Evolutionary conservation across 2,797 vertebrate genomes (phyloP).

Genomic region (Anguilla pacifica): DNA sequence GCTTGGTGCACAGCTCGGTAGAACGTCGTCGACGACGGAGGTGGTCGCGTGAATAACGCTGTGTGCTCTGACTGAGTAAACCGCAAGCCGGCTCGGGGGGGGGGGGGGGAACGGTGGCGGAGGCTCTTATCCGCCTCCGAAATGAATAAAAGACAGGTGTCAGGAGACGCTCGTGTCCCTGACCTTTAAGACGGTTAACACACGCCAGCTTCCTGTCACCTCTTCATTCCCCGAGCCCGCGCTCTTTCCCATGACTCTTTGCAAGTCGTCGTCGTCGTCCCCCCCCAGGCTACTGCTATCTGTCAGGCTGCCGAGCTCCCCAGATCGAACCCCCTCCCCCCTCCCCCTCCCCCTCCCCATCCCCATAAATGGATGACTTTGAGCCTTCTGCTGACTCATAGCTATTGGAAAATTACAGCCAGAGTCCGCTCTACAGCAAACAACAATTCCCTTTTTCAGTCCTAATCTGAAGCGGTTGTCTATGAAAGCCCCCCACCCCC

Average conservation of each 20-base stretch:
- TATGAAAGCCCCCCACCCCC: constrained; percentile 29
- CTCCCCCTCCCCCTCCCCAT: background rate
- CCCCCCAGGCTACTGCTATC: constrained; percentile 13
- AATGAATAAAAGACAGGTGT: constrained; percentile 35
- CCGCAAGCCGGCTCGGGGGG: background rate
- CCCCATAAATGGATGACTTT: constrained; percentile 62
- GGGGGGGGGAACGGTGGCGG: background rate
- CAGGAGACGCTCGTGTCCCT: constrained; percentile 38
- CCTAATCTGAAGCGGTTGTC: constrained; percentile 63
- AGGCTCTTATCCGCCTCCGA: background rate
- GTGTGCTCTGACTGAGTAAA: background rate
- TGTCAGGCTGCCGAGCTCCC: constrained; percentile 5
- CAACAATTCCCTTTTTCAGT: constrained; percentile 68
- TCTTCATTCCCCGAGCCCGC: constrained; percentile 34
- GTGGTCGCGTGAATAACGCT: background rate
- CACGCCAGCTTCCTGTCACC: constrained; percentile 49
- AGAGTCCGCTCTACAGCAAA: constrained; percentile 57
- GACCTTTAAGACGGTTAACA: constrained; percentile 58
- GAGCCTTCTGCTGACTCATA: constrained; percentile 70
- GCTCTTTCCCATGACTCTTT: background rate
- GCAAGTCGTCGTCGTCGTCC: background rate
- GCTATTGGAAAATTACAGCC: constrained; percentile 61
- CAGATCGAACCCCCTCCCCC: constrained; percentile 50
- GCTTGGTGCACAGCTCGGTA: background rate
- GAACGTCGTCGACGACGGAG: background rate